Base-by-base conservation (phyloP, 35 echinoderm and acorn worm species). In the Chiridota heheva region DNA sequence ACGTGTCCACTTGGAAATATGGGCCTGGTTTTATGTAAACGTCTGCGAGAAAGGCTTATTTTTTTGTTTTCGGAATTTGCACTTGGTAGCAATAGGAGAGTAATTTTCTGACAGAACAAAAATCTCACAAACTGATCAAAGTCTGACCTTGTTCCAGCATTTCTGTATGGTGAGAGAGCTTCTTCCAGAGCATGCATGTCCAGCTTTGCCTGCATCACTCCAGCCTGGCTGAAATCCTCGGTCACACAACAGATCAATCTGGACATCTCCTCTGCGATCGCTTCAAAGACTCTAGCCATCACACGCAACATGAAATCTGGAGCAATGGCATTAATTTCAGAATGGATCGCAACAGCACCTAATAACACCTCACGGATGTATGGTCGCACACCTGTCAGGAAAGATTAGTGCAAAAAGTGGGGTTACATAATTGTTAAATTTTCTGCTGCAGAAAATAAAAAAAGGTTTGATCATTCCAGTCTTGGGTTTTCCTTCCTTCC, bases 141-240 rank as follows among this genome's bases (percentile, higher is more conserved):
- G n/a, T n/a, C 89, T 80, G 25, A 98, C 95, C 88, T 98, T 30
- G 95, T 88, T 36, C 89, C 95, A 20, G 95, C 95, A 86, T 98
- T 98, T 30, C 89, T 72, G 46, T 98, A 98, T 5, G 88, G 78
- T 7, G 80, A 87, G 69, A 98, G 47, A 16, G 95, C 79, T 46
- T 91, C 80, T 42, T 98, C 82, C 7, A 98, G 72, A 10, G 90
- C 81, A 20, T 72, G 72, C 2, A 98, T 72, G 5, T 98, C 95
- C 5, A 98, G 72, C 74, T 89, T 88, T 42, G 95, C 88, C 44
- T 98, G 95, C 24, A 98, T 30, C 0, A 89, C 95, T 42, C 95
- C 95, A 61, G 36, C 69, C 35, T 68, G 62, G 70, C 95, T 92
- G 66, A 88, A 98, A 7, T 57, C 61, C 36, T 79, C 67, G 13